phyloP scores from a whole-genome alignment of 2,797 vertebrate genomes.

The Cossypha caffra region DNA sequence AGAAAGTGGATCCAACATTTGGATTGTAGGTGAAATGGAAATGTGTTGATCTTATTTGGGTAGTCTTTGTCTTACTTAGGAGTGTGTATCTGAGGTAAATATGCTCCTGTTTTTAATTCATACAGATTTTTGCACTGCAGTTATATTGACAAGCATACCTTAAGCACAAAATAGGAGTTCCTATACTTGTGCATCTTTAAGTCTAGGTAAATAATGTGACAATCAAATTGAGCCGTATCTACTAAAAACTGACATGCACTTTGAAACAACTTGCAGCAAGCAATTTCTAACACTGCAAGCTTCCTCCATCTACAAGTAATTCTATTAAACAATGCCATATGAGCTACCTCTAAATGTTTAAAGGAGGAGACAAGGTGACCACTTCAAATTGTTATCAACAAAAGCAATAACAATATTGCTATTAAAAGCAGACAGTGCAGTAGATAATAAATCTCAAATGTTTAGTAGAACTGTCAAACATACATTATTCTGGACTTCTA shows the following conservation, averaged over 20 bases:
- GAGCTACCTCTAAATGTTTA: not conserved
- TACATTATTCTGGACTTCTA: not conserved
- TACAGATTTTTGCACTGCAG: not conserved
- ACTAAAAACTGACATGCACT: not conserved
- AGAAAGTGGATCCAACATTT: not conserved
- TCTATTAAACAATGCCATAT: not conserved
- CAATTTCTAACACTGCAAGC: not conserved
- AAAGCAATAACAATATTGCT: constrained; percentile 5
- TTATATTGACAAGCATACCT: not conserved
- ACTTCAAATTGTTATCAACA: not conserved
- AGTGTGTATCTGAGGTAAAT: not conserved
- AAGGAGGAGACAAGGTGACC: not conserved
- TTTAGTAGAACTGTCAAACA: constrained; percentile 29
- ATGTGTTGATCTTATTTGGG: not conserved
- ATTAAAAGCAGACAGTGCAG: not conserved
- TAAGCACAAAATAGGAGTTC: not conserved
- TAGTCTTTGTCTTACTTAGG: not conserved
- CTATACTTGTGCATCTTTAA: not conserved
- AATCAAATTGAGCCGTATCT: not conserved
- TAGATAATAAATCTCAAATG: constrained; percentile 22
- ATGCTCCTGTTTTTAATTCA: not conserved
- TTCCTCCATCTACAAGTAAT: not conserved
- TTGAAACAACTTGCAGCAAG: not conserved
- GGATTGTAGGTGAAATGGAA: not conserved
- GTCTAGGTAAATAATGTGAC: not conserved